phyloP scores from a whole-genome alignment of 2,888 invertebrate species.

The Dynastes maya region DNA sequence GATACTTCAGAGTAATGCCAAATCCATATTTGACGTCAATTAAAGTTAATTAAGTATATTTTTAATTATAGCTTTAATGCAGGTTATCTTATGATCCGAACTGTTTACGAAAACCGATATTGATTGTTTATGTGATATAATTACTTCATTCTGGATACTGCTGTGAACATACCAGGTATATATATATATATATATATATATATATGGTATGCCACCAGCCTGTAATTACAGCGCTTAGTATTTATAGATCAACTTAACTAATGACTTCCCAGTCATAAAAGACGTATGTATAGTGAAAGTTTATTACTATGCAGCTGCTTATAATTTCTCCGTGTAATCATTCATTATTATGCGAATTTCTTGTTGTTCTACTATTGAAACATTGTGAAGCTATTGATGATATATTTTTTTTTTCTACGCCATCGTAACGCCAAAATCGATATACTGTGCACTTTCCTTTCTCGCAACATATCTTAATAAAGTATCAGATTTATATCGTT shows the following conservation, averaged over 20 bases:
- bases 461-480: conserved; percentile 30
- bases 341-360: too few relatives aligned
- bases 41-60: too few relatives aligned
- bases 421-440: background rate
- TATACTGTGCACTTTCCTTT: background rate
- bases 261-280: conserved; percentile 3
- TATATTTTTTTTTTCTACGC: background rate
- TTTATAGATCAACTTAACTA: background rate
- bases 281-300: background rate
- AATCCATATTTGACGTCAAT: too few relatives aligned
- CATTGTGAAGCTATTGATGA: background rate
- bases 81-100: too few relatives aligned
- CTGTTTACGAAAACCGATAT: too few relatives aligned
- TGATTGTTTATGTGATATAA: too few relatives aligned
- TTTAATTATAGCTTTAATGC: too few relatives aligned
- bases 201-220: background rate
- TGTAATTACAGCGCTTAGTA: background rate
- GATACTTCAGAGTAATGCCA: too few relatives aligned
- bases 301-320: background rate
- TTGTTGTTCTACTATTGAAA: too few relatives aligned
- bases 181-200: too few relatives aligned
- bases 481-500: conserved; percentile 25
- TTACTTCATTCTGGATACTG: background rate
- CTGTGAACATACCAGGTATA: background rate
- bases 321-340: too few relatives aligned